Conservation (phyloP, 2,113 vertebrate genomes). For the Thunnus thynnus region DNA sequence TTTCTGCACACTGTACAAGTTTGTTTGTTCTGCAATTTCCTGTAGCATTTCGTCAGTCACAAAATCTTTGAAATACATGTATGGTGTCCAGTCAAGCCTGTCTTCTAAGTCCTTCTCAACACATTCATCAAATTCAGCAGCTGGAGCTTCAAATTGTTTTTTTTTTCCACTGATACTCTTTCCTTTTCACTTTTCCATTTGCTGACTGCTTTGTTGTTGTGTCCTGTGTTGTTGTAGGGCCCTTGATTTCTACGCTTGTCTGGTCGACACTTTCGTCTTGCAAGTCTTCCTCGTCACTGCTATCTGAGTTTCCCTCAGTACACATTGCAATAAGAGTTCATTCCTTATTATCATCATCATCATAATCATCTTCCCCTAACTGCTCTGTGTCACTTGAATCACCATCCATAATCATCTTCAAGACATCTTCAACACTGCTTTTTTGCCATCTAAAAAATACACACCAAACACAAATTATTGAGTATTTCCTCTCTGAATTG, state of each 20-base stretch:
- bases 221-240: neutral
- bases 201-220: neutral
- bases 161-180: neutral
- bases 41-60: constrained; percentile 38
- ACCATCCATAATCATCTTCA: neutral
- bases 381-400: neutral
- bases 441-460: neutral
- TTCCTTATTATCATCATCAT: neutral
- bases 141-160: neutral
- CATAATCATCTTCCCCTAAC: neutral
- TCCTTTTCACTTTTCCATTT: neutral
- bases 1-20: neutral
- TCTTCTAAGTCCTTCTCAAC: constrained; percentile 32
- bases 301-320: neutral
- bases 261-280: no score
- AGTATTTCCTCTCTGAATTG: neutral
- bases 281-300: neutral
- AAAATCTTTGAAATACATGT: constrained; percentile 45
- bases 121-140: constrained; percentile 33
- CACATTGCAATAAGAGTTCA: neutral
- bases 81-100: constrained; percentile 21
- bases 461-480: neutral
- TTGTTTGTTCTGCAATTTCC: constrained; percentile 8
- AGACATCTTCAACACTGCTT: neutral
- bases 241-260: neutral